Conservation (phyloP, 2,113 vertebrate species). For the Lipophrys pholis region DNA sequence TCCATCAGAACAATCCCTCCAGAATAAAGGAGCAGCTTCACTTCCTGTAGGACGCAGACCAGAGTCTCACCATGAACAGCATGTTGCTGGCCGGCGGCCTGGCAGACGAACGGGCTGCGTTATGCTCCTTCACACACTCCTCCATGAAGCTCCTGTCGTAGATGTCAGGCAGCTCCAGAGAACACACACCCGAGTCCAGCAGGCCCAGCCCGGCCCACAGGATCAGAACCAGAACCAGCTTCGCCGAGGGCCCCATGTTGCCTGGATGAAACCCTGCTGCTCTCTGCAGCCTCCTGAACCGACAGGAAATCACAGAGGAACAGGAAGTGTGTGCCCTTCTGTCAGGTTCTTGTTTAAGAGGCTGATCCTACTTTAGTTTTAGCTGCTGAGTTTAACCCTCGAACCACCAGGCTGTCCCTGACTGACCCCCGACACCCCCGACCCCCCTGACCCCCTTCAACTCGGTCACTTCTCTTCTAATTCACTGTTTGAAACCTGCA, state of each 20-base stretch:
- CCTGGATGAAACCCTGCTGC: no score
- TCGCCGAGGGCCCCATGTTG: slow-evolving; percentile 1
- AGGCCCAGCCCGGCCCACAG: slow-evolving; percentile 32
- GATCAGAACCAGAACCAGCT: not conserved
- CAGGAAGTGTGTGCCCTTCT: slow-evolving; percentile 3
- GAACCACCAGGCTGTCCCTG: no score
- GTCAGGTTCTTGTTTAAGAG: not conserved
- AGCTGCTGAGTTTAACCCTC: no score
- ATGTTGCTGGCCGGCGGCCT: slow-evolving; percentile 62
- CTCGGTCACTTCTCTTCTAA: no score
- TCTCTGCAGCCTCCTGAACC: no score
- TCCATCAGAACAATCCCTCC: not conserved
- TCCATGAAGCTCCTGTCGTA: slow-evolving; percentile 55
- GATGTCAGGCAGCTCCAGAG: slow-evolving; percentile 50
- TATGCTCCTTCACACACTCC: slow-evolving; percentile 66
- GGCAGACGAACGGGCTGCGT: slow-evolving; percentile 49
- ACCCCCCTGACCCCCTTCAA: no score
- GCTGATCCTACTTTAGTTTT: no score
- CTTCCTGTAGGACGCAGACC: not conserved
- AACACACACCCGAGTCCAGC: not conserved
- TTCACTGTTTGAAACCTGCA: no score
- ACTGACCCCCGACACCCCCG: no score
- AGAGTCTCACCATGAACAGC: slow-evolving; percentile 72
- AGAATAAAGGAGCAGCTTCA: no score
- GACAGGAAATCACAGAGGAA: slow-evolving; percentile 54